Evolutionary conservation across 2,888 invertebrate genomes (phyloP).

Genomic region (Drosophila koepferae): DNA sequence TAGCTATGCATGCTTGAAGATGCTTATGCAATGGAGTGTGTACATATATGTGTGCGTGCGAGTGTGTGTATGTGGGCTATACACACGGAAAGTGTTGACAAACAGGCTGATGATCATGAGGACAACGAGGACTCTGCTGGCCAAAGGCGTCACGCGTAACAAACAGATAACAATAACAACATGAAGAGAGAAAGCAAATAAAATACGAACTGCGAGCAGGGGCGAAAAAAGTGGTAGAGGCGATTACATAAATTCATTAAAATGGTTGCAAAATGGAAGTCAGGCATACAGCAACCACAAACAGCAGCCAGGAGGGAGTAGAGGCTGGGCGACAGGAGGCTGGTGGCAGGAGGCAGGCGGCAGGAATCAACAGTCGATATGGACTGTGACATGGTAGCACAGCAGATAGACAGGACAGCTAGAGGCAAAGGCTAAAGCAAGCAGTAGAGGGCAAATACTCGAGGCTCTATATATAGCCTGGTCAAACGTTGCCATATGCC

Average conservation of each 20-base stretch:
- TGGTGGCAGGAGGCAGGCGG: background rate
- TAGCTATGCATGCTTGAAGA: background rate
- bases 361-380: constrained; percentile 26
- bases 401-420: constrained; percentile 30
- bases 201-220: constrained; percentile 15
- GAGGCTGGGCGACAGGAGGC: background rate
- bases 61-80: constrained; percentile 11
- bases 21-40: constrained; percentile 22
- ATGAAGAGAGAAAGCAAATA: constrained; percentile 28
- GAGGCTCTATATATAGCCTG: constrained; percentile 31
- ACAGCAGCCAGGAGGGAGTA: constrained; percentile 12
- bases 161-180: constrained; percentile 33
- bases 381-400: constrained; percentile 25
- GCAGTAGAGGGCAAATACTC: constrained; percentile 6
- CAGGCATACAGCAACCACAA: constrained; percentile 45
- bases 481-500: constrained; percentile 44
- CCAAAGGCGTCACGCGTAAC: constrained; percentile 34
- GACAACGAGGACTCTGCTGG: constrained; percentile 23
- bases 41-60: constrained; percentile 5
- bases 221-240: constrained; percentile 22
- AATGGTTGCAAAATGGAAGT: constrained; percentile 65
- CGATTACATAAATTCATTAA: constrained; percentile 71
- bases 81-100: constrained; percentile 57
- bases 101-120: constrained; percentile 40
- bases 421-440: constrained; percentile 17